A percentile compares a stretch with the other conserved stretches of the same genome.
These are phyloP conservation scores for Engraulis encrasicolus DNA, from an alignment of 2,113 vertebrate species.

Conservation along the genomic window DNA sequence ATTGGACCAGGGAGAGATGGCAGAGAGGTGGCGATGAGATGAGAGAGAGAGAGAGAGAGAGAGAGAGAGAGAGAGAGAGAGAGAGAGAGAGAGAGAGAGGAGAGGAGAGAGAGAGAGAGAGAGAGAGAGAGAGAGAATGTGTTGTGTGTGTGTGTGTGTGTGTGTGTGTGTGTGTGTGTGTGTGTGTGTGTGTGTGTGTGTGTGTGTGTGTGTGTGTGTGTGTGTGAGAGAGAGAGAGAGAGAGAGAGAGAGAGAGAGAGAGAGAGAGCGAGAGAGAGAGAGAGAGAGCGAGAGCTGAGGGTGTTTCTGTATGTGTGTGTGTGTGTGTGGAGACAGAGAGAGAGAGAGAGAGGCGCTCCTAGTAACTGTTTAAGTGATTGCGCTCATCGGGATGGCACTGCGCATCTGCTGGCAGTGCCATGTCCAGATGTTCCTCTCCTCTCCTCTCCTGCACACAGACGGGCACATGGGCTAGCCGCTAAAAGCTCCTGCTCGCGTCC, in stretches of 20 bases:
- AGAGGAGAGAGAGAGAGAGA: no score
- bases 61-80: not conserved
- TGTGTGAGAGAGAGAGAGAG: not conserved
- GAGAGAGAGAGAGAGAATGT: no score
- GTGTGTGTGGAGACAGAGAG: no score
- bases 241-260: slow-evolving; percentile 7
- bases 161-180: no score
- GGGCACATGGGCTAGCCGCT: no score
- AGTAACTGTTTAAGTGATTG: slow-evolving; percentile 56
- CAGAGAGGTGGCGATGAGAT: not conserved
- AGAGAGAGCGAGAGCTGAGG: no score
- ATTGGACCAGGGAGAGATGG: not conserved
- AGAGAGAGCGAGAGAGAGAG: no score
- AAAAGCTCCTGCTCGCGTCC: not conserved
- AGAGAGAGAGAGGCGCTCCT: not conserved
- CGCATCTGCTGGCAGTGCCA: slow-evolving; percentile 61
- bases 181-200: no score
- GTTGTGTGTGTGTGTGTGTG: no score
- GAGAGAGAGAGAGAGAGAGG: no score
- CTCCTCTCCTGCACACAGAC: not conserved
- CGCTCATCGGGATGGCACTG: slow-evolving; percentile 58
- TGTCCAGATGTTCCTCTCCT: slow-evolving; percentile 63
- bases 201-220: no score
- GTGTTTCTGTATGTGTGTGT: no score
- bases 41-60: not conserved